Evolutionary conservation across 2,113 vertebrate genomes (phyloP).

Genomic region (Notothenia rossii): DNA sequence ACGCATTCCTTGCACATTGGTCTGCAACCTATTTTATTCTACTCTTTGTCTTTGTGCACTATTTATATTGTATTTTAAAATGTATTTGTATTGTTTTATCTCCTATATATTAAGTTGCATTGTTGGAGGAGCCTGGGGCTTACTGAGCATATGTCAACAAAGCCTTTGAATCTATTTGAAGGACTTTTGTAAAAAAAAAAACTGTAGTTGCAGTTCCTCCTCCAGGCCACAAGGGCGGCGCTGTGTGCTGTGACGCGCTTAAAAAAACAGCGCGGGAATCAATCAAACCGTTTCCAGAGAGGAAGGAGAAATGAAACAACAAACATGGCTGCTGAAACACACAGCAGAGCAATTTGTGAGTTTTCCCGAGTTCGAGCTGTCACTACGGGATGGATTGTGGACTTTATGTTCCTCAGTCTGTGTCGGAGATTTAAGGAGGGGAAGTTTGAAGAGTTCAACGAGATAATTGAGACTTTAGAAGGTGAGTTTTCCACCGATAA

Average conservation of each 20-base stretch:
- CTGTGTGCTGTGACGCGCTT: fast-evolving
- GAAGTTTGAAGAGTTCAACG: constrained; percentile 62
- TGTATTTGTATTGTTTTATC: no score
- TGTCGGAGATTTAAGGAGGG: constrained; percentile 75
- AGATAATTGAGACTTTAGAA: constrained; percentile 59
- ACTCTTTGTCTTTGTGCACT: no score
- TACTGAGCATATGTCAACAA: no score
- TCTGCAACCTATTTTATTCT: no score
- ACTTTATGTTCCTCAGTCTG: constrained; percentile 77
- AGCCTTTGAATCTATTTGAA: no score
- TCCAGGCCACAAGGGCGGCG: constrained; percentile 36
- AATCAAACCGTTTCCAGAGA: background rate
- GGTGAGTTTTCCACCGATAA: constrained; percentile 56
- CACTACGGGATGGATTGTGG: constrained; percentile 73
- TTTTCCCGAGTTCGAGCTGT: constrained; percentile 43
- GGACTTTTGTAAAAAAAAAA: no score
- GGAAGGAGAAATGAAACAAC: background rate
- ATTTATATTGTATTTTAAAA: no score
- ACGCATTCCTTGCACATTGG: no score
- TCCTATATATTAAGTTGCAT: no score
- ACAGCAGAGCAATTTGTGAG: background rate
- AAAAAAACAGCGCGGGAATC: constrained; percentile 27
- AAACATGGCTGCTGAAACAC: constrained; percentile 22
- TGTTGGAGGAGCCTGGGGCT: no score
- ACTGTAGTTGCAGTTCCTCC: background rate